Conservation (phyloP, 2,888 invertebrate species). For the Barypeithes pellucidus region DNA sequence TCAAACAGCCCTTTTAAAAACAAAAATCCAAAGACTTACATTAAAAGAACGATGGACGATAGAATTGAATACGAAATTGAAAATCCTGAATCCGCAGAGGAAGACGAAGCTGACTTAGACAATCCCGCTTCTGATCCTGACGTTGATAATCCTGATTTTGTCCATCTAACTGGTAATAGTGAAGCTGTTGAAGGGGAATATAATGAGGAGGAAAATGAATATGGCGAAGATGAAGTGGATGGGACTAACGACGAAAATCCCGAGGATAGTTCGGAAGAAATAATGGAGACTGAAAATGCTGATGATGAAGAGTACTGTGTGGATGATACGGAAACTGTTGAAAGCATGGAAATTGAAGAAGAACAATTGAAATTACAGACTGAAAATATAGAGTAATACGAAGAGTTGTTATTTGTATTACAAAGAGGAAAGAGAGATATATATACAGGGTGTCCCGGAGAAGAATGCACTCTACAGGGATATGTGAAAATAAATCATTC, state of each 20-base stretch:
- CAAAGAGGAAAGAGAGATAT: too few relatives aligned
- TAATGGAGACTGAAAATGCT: background rate
- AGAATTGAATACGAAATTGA: slow-evolving; percentile 11
- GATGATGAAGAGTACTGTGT: too few relatives aligned
- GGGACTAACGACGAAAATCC: background rate
- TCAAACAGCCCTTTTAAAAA: background rate
- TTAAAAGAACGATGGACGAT: background rate
- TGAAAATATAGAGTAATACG: background rate
- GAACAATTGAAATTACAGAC: background rate
- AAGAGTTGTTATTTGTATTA: background rate
- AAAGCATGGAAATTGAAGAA: background rate
- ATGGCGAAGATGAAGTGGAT: background rate
- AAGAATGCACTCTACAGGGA: too few relatives aligned
- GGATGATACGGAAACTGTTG: background rate
- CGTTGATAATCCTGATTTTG: background rate
- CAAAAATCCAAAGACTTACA: background rate
- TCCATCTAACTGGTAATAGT: too few relatives aligned
- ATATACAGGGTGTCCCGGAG: too few relatives aligned
- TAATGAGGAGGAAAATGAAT: background rate
- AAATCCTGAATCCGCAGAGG: slow-evolving; percentile 1
- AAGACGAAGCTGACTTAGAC: background rate
- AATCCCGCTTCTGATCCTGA: slow-evolving; percentile 12
- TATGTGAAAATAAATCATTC: too few relatives aligned
- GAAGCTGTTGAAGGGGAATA: background rate
- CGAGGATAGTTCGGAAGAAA: background rate